Evolutionary conservation across 2,888 invertebrate genomes (phyloP), one percentile per base, ranked within the genome.

Genomic region (Euzophera pinguis): DNA sequence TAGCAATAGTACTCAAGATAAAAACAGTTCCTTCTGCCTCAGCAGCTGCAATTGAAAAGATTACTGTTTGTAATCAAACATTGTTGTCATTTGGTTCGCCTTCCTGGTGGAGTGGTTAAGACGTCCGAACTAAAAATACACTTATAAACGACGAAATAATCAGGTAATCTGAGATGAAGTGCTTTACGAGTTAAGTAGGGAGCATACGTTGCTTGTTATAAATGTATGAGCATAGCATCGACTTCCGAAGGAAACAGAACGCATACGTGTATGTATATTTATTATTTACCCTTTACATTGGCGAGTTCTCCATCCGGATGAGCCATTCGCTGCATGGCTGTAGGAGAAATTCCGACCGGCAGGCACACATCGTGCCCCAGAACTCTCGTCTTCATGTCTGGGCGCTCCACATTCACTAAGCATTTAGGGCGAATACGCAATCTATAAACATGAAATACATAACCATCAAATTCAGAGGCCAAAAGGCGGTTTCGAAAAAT

Each of bases 321-420:
- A 0, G 97, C 97, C 95, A 98, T 94, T 67, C 92, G 92, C 78
- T 98, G 97, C 96, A 97, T 96, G 0, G 97, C 98, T 1, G 97
- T 95, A 0, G 98, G 97, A 0, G 97, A 93, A 56, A 98, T 92
- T 7, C 96, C 97, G 35, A 96, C 73, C 0, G 96, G 96, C 85
- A 96, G 93, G 1, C 93, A 85, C 0, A 96, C 84, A 53, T 86
- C 90, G 32, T 91, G 75, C 0, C 95, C 96, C 17, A 96, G 82
- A 35, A 95, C 82, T 0, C 83, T 90, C 0, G 94, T 93, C 5
- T 90, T 84, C 29, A 93, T 84, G 65, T 94, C 92, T 64, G 94
- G 82, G 13, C 87, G 81, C 0, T 93, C 92, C 1, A 97, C 95
- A 74, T 97, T 94, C 45, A 93, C 86, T 58, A 98, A 81, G 66